These are phyloP conservation scores for Phortica okadai DNA, from an alignment of 2,888 invertebrate species.

Conservation along the genomic window DNA sequence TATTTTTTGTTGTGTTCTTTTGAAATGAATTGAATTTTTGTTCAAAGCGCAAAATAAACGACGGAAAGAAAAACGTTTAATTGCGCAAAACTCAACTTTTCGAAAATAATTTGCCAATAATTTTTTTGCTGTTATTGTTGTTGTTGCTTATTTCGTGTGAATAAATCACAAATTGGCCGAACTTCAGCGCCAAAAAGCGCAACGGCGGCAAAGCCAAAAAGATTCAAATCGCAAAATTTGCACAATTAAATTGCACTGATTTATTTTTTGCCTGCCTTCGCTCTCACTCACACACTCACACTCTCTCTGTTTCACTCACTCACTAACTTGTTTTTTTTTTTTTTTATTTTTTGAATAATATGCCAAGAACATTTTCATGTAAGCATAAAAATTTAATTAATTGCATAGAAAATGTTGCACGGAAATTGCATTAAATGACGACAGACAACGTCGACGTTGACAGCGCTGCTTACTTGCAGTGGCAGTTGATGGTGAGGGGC, in stretches of 20 bases:
- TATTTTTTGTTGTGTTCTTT: too few relatives aligned
- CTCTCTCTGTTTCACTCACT: not conserved
- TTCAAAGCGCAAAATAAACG: too few relatives aligned
- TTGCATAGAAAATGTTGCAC: conserved; percentile 48
- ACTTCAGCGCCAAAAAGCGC: too few relatives aligned
- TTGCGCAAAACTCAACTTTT: too few relatives aligned
- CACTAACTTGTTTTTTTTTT: not conserved
- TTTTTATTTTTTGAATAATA: conserved; percentile 9
- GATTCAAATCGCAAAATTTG: not conserved
- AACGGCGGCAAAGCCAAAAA: not conserved
- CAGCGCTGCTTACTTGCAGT: conserved; percentile 33
- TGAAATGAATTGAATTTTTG: too few relatives aligned
- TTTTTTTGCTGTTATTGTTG: conserved; percentile 30
- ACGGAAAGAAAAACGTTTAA: too few relatives aligned
- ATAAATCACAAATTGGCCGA: too few relatives aligned
- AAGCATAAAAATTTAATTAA: conserved; percentile 66
- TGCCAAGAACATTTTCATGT: conserved; percentile 43
- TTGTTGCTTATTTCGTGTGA: not conserved
- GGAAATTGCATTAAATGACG: conserved; percentile 3
- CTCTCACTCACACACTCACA: not conserved
- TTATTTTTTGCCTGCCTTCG: not conserved
- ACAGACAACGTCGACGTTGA: not conserved
- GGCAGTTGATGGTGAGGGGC: not conserved
- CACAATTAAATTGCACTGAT: conserved; percentile 17
- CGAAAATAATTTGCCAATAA: not conserved